phyloP scores from a whole-genome alignment of 1,140 invertebrate species.

The Eubasilissa regina region DNA sequence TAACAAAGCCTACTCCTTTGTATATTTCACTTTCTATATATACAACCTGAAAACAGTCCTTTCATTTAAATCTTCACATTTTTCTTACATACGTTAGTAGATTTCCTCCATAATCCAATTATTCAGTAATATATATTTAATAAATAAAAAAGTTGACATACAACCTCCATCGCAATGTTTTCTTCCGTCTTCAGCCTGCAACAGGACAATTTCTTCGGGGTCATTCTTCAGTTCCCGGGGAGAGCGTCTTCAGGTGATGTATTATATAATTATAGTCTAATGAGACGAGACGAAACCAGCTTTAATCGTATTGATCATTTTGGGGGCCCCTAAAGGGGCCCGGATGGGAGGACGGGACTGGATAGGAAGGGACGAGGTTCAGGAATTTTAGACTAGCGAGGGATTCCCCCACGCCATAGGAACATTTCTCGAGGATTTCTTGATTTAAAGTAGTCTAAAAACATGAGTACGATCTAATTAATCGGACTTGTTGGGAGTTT shows the following conservation, averaged over 20 bases:
- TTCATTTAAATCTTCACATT: too few relatives aligned
- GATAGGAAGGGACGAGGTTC: conserved; percentile 25
- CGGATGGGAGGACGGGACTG: conserved; percentile 51
- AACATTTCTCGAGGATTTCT: conserved; percentile 56
- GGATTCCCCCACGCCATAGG: conserved; percentile 40
- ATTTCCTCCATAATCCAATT: too few relatives aligned
- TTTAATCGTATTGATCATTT: conserved; percentile 48
- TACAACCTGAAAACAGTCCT: too few relatives aligned
- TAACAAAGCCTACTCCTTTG: too few relatives aligned
- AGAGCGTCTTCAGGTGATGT: background rate
- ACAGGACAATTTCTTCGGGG: background rate
- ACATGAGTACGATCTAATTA: conserved; percentile 42
- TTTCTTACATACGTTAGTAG: too few relatives aligned
- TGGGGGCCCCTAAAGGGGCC: conserved; percentile 56
- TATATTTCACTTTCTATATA: too few relatives aligned
- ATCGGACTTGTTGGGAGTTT: conserved; percentile 46
- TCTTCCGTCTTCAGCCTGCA: background rate
- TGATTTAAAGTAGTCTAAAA: conserved; percentile 45
- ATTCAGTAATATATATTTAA: too few relatives aligned
- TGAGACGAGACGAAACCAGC: conserved; percentile 15
- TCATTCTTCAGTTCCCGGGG: background rate
- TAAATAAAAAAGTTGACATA: too few relatives aligned
- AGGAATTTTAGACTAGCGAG: conserved; percentile 19
- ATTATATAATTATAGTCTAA: background rate
- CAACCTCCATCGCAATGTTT: too few relatives aligned